Conservation (phyloP, 2,113 vertebrate genomes). For the Spermophilus dauricus region DNA sequence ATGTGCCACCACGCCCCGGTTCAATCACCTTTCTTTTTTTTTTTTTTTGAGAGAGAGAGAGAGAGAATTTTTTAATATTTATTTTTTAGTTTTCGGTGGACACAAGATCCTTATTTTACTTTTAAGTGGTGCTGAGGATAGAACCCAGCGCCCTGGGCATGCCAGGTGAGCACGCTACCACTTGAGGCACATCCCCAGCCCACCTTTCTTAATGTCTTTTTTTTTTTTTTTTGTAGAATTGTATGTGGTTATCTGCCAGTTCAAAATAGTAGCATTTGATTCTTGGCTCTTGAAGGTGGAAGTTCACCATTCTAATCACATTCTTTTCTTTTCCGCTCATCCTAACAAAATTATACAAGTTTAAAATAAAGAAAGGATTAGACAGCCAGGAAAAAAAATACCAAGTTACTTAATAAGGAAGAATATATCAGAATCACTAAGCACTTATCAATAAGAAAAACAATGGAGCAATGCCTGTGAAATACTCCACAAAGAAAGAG, state of each 20-base stretch:
- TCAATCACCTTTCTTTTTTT: no score
- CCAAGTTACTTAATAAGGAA: neutral
- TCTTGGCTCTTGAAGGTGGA: neutral
- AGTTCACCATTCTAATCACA: neutral
- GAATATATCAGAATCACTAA: neutral
- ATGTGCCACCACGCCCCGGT: no score
- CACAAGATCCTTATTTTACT: no score
- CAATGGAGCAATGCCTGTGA: neutral
- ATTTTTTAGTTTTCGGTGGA: no score
- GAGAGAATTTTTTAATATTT: no score
- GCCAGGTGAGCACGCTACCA: no score
- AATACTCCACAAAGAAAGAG: neutral
- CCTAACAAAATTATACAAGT: neutral
- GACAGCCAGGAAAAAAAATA: neutral
- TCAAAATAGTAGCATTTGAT: constrained; percentile 4
- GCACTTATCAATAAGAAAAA: neutral
- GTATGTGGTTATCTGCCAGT: neutral
- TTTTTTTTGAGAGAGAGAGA: no score
- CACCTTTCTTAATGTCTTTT: no score
- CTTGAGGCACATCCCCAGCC: no score
- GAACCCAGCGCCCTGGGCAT: no score
- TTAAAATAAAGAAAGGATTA: constrained; percentile 17
- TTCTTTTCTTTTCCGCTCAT: neutral
- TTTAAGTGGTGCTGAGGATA: no score
- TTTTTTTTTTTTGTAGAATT: neutral